These are phyloP conservation scores for Lasioglossum albipes DNA, from an alignment of 1,140 invertebrate species.

Conservation along the genomic window DNA sequence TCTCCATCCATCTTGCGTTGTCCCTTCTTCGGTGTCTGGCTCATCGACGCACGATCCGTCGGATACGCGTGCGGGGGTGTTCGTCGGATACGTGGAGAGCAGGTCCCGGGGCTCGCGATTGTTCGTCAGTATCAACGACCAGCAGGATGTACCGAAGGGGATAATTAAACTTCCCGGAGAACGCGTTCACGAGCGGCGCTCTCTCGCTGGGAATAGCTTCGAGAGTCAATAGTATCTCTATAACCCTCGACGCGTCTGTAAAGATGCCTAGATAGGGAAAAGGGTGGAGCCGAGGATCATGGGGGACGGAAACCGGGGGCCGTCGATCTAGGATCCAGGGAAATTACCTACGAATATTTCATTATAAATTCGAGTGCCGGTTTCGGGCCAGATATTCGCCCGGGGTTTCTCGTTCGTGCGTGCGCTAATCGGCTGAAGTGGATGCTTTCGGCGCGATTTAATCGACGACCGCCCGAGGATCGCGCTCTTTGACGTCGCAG, in stretches of 20 bases:
- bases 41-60: slow-evolving; percentile 17
- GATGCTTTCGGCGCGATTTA: slow-evolving; percentile 31
- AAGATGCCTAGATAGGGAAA: slow-evolving; percentile 38
- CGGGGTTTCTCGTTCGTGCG: slow-evolving; percentile 2
- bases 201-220: slow-evolving; percentile 38
- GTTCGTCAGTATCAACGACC: slow-evolving; percentile 59
- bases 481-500: slow-evolving; percentile 22
- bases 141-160: slow-evolving; percentile 59
- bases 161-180: slow-evolving; percentile 67
- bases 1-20: slow-evolving; percentile 57
- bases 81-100: neutral
- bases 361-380: slow-evolving; percentile 32
- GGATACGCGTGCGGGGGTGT: neutral
- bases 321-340: neutral
- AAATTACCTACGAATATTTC: slow-evolving; percentile 43
- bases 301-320: neutral
- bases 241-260: slow-evolving; percentile 45
- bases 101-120: neutral
- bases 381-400: slow-evolving; percentile 10
- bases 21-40: slow-evolving; percentile 22
- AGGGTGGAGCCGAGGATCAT: neutral
- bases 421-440: slow-evolving; percentile 2
- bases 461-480: slow-evolving; percentile 22
- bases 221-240: slow-evolving; percentile 45
- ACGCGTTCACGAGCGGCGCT: slow-evolving; percentile 48